Percentiles rank a stretch among this genome's conserved stretches.
Conservation (phyloP, 2,113 vertebrate genomes). For the Ceratotherium simum region DNA sequence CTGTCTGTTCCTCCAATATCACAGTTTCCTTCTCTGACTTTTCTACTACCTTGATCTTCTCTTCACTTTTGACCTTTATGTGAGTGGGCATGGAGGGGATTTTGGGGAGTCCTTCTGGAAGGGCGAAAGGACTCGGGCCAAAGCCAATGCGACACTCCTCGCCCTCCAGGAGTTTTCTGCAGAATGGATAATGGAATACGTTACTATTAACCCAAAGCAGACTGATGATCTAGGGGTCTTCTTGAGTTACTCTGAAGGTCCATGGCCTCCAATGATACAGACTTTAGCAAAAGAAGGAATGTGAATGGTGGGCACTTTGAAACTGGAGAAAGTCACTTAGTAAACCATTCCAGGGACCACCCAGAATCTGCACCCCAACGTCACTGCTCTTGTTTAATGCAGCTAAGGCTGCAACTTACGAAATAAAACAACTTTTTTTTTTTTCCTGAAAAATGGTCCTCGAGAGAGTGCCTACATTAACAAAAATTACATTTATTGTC, state of each 20-base stretch:
- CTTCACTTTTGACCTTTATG: conserved; percentile 93
- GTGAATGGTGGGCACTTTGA: not conserved
- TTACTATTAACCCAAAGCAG: not conserved
- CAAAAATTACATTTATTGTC: not conserved
- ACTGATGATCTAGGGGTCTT: not conserved
- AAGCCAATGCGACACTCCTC: conserved; percentile 94
- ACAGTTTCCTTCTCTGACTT: conserved; percentile 94
- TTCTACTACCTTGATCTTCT: conserved; percentile 89
- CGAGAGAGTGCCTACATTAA: not conserved
- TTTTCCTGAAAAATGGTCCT: not conserved
- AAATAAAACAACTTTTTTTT: not conserved
- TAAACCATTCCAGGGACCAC: not conserved
- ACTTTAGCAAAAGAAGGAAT: not conserved
- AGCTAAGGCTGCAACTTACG: not conserved
- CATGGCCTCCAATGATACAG: not conserved
- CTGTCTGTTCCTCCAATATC: conserved; percentile 94
- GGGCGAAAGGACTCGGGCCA: conserved; percentile 90
- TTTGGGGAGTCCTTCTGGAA: conserved; percentile 88
- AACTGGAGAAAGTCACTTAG: not conserved
- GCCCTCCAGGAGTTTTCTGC: conserved; percentile 95
- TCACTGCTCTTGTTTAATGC: not conserved
- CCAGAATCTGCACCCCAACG: not conserved
- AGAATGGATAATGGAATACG: conserved; percentile 57
- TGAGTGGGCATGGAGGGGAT: conserved; percentile 84
- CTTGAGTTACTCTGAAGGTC: not conserved